A percentile compares a stretch with the other conserved stretches of the same genome.
Evolutionary conservation across 2,888 invertebrate genomes (phyloP).

Genomic region (Hofmannophila pseudospretella): DNA sequence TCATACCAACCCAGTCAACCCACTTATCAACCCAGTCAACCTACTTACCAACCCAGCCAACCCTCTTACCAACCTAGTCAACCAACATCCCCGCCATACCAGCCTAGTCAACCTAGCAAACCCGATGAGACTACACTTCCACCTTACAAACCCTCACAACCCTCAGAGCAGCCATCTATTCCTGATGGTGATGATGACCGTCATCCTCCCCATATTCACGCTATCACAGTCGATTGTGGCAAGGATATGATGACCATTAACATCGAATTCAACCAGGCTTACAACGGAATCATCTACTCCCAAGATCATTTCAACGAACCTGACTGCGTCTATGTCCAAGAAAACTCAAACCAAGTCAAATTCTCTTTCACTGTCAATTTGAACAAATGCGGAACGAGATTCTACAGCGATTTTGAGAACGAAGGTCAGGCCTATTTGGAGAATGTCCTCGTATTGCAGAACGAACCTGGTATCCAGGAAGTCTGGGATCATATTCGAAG

Average conservation of each 20-base stretch:
- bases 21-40: slow-evolving; percentile 16
- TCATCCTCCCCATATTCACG: slow-evolving; percentile 87
- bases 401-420: slow-evolving; percentile 86
- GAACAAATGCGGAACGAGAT: slow-evolving; percentile 87
- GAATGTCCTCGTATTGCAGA: slow-evolving; percentile 86
- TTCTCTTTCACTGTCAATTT: slow-evolving; percentile 86
- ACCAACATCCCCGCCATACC: slow-evolving; percentile 9
- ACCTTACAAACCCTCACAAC: slow-evolving; percentile 6
- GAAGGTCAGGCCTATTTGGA: slow-evolving; percentile 88
- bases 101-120: slow-evolving; percentile 12
- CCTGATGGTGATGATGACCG: slow-evolving; percentile 77
- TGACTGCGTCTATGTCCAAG: slow-evolving; percentile 84
- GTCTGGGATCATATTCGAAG: slow-evolving; percentile 89
- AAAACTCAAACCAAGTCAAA: slow-evolving; percentile 82
- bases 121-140: slow-evolving; percentile 4
- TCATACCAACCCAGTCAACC: slow-evolving; percentile 23
- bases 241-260: slow-evolving; percentile 91
- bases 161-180: slow-evolving; percentile 18
- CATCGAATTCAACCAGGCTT: slow-evolving; percentile 86
- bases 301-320: slow-evolving; percentile 84
- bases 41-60: slow-evolving; percentile 27
- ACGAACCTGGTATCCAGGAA: slow-evolving; percentile 86
- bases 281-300: slow-evolving; percentile 88
- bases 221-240: slow-evolving; percentile 85
- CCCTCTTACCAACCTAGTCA: slow-evolving; percentile 25